Evolutionary conservation across 2,113 vertebrate genomes (phyloP).

Genomic region (Aythya baeri): DNA sequence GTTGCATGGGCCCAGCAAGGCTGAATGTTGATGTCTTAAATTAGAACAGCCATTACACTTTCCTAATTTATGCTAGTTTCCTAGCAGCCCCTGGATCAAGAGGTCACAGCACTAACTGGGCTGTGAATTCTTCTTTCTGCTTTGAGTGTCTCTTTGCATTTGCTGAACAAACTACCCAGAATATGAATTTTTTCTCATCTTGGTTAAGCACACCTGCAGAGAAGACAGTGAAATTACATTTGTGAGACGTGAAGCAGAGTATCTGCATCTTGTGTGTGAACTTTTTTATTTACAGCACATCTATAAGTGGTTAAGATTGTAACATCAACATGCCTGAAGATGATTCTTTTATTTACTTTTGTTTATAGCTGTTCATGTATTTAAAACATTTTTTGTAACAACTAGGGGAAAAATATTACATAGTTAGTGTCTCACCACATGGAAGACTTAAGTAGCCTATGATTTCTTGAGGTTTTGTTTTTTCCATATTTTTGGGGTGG

Average conservation of each 20-base stretch:
- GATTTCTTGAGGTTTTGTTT: background rate
- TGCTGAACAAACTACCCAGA: background rate
- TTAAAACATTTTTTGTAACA: constrained; percentile 35
- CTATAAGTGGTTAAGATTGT: constrained; percentile 25
- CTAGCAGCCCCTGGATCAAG: background rate
- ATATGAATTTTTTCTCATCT: background rate
- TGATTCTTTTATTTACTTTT: constrained; percentile 33
- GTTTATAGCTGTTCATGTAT: background rate
- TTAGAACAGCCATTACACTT: background rate
- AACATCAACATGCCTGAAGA: constrained; percentile 21
- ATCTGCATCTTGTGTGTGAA: constrained; percentile 12
- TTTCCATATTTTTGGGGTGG: too few relatives aligned
- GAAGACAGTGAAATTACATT: background rate
- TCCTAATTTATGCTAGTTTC: background rate
- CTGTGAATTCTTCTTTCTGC: background rate
- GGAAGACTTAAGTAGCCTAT: background rate
- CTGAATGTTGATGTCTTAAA: background rate
- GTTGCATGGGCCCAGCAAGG: background rate
- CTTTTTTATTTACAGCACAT: background rate
- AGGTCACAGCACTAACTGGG: background rate
- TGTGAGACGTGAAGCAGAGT: background rate
- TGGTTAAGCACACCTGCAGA: background rate
- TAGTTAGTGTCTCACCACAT: background rate
- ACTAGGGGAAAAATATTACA: constrained; percentile 32
- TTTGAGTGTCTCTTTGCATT: background rate